Percentiles rank a stretch among this genome's conserved stretches.
Evolutionary conservation across 2,113 vertebrate genomes (phyloP).

Genomic region (Sus scrofa): DNA sequence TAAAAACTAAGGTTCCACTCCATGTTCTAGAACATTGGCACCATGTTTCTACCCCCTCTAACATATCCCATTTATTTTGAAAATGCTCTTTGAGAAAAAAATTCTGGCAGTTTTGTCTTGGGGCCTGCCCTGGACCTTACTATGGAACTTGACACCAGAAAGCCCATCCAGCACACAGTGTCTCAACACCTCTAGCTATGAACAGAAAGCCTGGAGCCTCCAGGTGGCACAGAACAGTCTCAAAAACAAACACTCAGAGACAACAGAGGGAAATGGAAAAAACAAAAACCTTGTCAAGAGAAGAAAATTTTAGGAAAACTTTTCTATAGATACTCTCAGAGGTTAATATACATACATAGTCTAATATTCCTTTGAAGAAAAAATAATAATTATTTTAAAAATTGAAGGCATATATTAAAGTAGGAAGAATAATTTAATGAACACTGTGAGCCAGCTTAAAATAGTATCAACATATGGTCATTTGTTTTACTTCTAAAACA

Average conservation of each 20-base stretch:
- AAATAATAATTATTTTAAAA: slow-evolving; percentile 14
- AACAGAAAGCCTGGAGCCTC: neutral
- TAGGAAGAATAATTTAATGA: neutral
- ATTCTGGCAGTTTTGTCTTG: neutral
- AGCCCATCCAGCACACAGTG: neutral
- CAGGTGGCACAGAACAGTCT: neutral
- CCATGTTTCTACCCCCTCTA: neutral
- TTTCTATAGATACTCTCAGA: neutral
- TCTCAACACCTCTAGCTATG: neutral
- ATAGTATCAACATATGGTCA: neutral
- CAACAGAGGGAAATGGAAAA: neutral
- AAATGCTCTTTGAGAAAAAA: neutral
- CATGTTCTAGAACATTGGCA: neutral
- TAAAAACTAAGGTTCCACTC: neutral
- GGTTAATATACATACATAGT: neutral
- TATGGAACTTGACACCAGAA: neutral
- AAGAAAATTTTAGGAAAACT: neutral
- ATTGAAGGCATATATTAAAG: neutral
- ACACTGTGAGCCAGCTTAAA: neutral
- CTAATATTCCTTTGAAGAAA: neutral
- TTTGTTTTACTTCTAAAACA: neutral
- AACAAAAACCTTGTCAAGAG: neutral
- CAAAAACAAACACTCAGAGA: neutral
- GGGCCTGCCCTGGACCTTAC: neutral
- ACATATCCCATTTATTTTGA: neutral